Base-by-base conservation (phyloP, 1,140 invertebrate species). In the Platyscapa corneri region DNA sequence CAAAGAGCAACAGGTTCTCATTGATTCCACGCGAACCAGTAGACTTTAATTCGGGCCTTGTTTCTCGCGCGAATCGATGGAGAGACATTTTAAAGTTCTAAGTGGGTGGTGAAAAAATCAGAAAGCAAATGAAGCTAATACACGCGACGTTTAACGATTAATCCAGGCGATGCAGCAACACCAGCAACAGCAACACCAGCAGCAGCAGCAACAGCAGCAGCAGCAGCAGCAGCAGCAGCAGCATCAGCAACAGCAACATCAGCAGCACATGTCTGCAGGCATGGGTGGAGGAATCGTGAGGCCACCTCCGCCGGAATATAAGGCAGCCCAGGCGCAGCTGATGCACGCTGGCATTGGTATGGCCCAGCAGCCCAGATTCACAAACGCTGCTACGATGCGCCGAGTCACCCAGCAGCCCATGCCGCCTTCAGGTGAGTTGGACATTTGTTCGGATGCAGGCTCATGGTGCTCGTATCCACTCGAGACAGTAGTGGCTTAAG, bases 271-370 rank as follows among this genome's bases (percentile, higher is more conserved):
- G 82, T 93, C 94, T 86, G 93, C 93, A 92, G 90, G 92, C 8
- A 91, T 91, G 82, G 91, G 90, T 77, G 92, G 92, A 85, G 91
- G 90, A 39, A 90, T 91, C 32, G 91, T 93, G 16, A 93, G 96
- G 74, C 96, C 96, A 27, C 96, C 96, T 34, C 96, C 96, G 42
- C 96, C 96, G 3, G 96, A 97, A 90, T 96, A 97, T 91, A 97
- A 96, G 92, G 94, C 95, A 6, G 94, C 92, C 32, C 95, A 94
- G 90, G 94, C 93, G 89, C 95, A 93, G 91, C 95, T 95, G 93
- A 95, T 95, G 94, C 95, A 95, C 90, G 92, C 90, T 39, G 89
- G 89, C 89, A 94, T 89, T 86, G 91, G 91, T 78, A 94, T 93
- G 94, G 89, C 89, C 39, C 92, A 92, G 84, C 88, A 92, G 53